Evolutionary conservation across 2,888 invertebrate species (phyloP).

Genomic region (Eudasyphora cyanicolor): DNA sequence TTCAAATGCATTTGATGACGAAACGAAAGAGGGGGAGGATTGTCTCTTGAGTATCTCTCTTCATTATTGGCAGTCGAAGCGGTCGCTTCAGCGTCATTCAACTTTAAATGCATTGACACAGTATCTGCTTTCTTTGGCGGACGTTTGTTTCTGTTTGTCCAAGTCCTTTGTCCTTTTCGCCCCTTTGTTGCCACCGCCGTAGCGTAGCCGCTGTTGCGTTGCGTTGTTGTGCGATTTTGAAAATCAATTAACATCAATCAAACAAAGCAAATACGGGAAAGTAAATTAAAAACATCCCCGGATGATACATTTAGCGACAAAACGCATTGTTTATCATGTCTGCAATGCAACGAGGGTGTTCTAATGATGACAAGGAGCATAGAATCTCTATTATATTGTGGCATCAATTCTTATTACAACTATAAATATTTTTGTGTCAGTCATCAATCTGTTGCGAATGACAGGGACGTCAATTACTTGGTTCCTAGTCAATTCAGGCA

Average conservation of each 20-base stretch:
- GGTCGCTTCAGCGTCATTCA: constrained; percentile 37
- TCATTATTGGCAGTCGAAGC: background rate
- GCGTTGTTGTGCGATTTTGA: constrained; percentile 74
- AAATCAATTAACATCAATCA: constrained; percentile 80
- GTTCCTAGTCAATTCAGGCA: too few species aligned
- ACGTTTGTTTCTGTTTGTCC: background rate
- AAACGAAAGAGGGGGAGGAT: too few species aligned
- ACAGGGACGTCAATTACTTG: too few species aligned
- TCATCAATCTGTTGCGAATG: too few species aligned
- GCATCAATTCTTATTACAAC: too few species aligned
- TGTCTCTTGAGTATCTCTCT: background rate
- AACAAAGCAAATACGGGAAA: constrained; percentile 71
- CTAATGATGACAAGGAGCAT: too few species aligned
- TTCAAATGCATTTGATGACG: too few species aligned
- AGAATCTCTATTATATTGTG: too few species aligned
- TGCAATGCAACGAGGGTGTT: background rate
- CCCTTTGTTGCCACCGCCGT: background rate
- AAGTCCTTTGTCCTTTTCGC: background rate
- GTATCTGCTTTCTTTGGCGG: constrained; percentile 63
- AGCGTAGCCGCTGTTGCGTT: background rate
- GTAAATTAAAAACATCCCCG: constrained; percentile 34
- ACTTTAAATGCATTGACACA: constrained; percentile 66
- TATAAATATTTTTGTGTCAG: too few species aligned
- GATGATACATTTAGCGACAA: background rate
- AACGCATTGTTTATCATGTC: background rate